A percentile compares a stretch with the other conserved stretches of the same genome.
These are phyloP conservation scores for Oryzias javanicus DNA, from an alignment of 2,113 vertebrate genomes.

Conservation along the genomic window DNA sequence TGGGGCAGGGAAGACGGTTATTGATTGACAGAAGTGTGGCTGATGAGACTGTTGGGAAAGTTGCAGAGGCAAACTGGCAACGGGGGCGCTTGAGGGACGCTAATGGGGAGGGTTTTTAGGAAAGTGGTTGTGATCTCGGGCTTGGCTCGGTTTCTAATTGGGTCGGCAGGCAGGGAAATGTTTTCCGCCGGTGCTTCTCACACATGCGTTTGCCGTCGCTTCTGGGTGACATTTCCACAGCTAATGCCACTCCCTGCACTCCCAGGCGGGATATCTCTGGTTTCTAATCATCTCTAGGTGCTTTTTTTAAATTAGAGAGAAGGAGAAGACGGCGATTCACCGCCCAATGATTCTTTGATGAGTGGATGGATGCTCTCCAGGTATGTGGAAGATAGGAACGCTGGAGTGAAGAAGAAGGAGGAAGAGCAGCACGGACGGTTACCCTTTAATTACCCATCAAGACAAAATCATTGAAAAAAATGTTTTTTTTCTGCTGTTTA, in stretches of 20 bases:
- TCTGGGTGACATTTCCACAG: constrained; percentile 11
- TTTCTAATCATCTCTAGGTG: constrained; percentile 47
- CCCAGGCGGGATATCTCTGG: constrained; percentile 18
- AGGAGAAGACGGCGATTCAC: constrained; percentile 50
- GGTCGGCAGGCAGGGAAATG: constrained; percentile 12
- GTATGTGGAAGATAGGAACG: constrained; percentile 3
- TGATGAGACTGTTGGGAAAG: constrained; percentile 67
- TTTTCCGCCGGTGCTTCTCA: neutral
- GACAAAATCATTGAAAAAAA: too few species aligned
- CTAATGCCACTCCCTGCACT: constrained; percentile 33
- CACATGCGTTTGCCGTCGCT: constrained; percentile 8
- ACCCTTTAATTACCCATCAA: too few species aligned
- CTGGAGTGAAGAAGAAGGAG: constrained; percentile 4
- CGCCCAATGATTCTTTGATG: constrained; percentile 39
- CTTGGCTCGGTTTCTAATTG: constrained; percentile 33
- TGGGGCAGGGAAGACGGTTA: constrained; percentile 62
- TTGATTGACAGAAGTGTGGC: constrained; percentile 68
- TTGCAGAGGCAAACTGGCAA: constrained; percentile 72
- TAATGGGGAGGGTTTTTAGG: constrained; percentile 14
- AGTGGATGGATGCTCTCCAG: constrained; percentile 13
- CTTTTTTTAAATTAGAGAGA: too few species aligned
- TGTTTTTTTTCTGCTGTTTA: too few species aligned
- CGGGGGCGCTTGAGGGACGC: neutral
- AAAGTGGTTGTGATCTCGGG: constrained; percentile 26
- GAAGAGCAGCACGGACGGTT: neutral